These are phyloP conservation scores for Phyllostomus discolor DNA, from an alignment of 2,113 vertebrate genomes.

Conservation along the genomic window DNA sequence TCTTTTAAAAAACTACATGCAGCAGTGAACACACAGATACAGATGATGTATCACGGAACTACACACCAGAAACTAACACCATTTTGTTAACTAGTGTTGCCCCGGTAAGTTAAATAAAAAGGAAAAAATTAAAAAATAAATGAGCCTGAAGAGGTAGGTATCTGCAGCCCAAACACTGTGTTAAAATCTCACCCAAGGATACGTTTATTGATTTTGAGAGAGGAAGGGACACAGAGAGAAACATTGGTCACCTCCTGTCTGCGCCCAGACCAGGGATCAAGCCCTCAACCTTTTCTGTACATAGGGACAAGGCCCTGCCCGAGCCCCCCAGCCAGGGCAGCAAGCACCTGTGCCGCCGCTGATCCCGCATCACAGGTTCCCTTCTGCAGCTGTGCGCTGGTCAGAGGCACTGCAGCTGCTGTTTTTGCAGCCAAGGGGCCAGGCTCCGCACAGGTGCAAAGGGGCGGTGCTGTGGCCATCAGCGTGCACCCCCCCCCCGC, in stretches of 20 bases:
- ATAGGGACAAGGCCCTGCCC: no score
- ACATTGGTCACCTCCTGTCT: no score
- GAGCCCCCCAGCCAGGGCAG: not conserved
- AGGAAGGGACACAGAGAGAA: no score
- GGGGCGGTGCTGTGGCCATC: no score
- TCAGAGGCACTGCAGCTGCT: not conserved
- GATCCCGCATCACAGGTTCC: fast-evolving
- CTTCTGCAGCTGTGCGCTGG: not conserved
- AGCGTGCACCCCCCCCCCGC: not conserved
- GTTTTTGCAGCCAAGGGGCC: not conserved
- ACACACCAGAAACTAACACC: not conserved
- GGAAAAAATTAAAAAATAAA: not conserved
- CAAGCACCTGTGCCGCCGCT: not conserved
- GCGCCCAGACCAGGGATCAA: no score
- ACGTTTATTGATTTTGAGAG: no score
- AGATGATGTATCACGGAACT: not conserved
- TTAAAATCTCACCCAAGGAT: no score
- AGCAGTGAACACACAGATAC: not conserved
- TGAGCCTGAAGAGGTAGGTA: not conserved
- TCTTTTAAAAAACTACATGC: not conserved
- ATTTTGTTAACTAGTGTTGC: not conserved
- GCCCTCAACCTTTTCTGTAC: no score
- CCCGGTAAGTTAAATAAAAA: not conserved
- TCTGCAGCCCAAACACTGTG: not conserved
- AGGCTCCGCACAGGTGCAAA: not conserved